Evolutionary conservation across 2,797 vertebrate species (phyloP).

Genomic region (Forpus xanthops): DNA sequence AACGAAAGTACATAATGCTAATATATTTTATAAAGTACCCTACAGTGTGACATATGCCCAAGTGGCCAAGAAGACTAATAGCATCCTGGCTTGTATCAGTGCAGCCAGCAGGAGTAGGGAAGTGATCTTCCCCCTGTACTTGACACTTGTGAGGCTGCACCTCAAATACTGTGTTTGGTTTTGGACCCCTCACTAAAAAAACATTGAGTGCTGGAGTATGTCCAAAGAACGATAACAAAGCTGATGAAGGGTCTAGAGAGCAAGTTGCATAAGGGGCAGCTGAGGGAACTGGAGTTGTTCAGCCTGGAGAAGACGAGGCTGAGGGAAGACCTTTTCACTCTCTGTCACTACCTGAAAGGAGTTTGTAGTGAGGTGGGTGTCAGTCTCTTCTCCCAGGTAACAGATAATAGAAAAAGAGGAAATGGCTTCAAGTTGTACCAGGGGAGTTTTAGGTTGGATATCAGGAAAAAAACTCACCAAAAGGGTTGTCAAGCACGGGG

Average conservation of each 20-base stretch:
- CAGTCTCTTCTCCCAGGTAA: background rate
- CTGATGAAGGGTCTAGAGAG: background rate
- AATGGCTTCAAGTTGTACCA: background rate
- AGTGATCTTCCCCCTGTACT: background rate
- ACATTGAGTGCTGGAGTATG: background rate
- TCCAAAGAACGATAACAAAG: background rate
- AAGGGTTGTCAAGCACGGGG: background rate
- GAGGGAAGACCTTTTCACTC: background rate
- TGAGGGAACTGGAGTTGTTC: background rate
- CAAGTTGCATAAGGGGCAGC: background rate
- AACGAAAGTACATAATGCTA: background rate
- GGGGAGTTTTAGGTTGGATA: background rate
- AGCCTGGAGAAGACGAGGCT: background rate
- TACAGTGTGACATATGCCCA: background rate
- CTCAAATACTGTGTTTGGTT: background rate
- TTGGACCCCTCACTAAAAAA: background rate
- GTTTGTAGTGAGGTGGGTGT: background rate
- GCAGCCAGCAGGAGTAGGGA: background rate
- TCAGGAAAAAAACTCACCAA: background rate
- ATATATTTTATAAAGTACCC: background rate
- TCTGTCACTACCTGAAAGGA: background rate
- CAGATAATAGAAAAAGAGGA: background rate
- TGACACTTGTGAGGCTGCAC: background rate
- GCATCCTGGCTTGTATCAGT: background rate
- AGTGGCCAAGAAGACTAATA: background rate